phyloP scores from a whole-genome alignment of 2,888 invertebrate genomes.

The Eilema sororculum region DNA sequence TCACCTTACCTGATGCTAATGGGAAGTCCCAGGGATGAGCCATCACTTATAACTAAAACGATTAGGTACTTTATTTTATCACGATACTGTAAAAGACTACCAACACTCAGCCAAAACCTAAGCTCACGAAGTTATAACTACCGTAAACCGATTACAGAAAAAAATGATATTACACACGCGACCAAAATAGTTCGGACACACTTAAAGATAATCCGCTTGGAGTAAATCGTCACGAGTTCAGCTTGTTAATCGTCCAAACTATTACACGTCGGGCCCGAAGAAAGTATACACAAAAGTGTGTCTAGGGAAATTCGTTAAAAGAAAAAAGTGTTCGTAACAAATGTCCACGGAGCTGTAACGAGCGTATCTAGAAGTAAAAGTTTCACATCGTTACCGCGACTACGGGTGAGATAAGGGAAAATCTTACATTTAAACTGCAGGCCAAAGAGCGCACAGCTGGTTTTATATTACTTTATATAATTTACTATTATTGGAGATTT shows the following conservation, averaged over 20 bases:
- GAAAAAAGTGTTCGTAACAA: constrained; percentile 65
- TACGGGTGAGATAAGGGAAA: constrained; percentile 70
- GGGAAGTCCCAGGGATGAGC: too few species aligned
- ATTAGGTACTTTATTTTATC: background rate
- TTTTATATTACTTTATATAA: constrained; percentile 7
- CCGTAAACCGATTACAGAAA: constrained; percentile 41
- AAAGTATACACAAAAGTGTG: constrained; percentile 57
- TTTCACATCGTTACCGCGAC: constrained; percentile 76
- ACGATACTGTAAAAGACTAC: background rate
- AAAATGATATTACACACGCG: constrained; percentile 50
- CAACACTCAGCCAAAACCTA: constrained; percentile 20
- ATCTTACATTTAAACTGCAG: constrained; percentile 64
- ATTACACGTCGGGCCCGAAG: constrained; percentile 45
- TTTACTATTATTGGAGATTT: background rate
- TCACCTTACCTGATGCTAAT: too few species aligned
- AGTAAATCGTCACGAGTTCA: constrained; percentile 44
- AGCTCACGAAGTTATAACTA: constrained; percentile 22
- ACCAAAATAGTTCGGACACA: constrained; percentile 44
- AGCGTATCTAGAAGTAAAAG: constrained; percentile 67
- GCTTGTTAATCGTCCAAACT: constrained; percentile 51
- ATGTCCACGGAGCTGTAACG: constrained; percentile 69
- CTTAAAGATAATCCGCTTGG: constrained; percentile 47
- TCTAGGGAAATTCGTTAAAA: constrained; percentile 68
- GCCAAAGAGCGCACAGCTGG: constrained; percentile 26
- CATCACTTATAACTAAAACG: too few species aligned